Evolutionary conservation across 2,113 vertebrate species (phyloP).

Genomic region (Oryzias melastigma): DNA sequence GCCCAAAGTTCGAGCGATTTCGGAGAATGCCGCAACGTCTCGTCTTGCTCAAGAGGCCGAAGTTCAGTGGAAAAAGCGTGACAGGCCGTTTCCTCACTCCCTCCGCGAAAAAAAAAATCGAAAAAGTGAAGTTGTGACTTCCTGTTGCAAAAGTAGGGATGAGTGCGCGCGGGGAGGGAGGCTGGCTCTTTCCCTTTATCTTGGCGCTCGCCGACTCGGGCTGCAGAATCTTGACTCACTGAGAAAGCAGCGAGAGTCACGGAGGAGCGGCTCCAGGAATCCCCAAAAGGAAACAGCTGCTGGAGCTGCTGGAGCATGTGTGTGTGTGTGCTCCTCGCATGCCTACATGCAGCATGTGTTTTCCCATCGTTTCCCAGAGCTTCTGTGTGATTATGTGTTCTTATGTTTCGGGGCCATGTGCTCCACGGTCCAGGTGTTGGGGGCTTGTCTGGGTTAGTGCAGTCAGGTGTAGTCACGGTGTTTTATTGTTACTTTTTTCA

Average conservation of each 20-base stretch:
- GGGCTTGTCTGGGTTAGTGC: conserved; percentile 10
- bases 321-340: conserved; percentile 53
- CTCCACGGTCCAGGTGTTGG: conserved; percentile 9
- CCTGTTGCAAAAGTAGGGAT: conserved; percentile 4
- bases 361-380: conserved; percentile 56
- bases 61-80: conserved; percentile 20
- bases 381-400: conserved; percentile 46
- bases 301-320: conserved; percentile 23
- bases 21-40: conserved; percentile 21
- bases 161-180: neutral
- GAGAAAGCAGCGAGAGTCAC: conserved; percentile 52
- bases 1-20: conserved; percentile 18
- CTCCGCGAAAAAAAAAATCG: neutral
- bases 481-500: conserved; percentile 35
- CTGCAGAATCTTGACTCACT: conserved; percentile 20
- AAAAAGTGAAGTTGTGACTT: conserved; percentile 17
- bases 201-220: conserved; percentile 5
- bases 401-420: conserved; percentile 29
- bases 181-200: conserved; percentile 3
- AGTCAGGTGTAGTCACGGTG: conserved; percentile 8
- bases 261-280: conserved; percentile 63
- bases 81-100: conserved; percentile 4
- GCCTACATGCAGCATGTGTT: conserved; percentile 48
- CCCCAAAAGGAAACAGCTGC: conserved; percentile 66
- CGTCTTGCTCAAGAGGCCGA: conserved; percentile 40